Conservation (phyloP, 2,797 vertebrate genomes). For the Luscinia luscinia region DNA sequence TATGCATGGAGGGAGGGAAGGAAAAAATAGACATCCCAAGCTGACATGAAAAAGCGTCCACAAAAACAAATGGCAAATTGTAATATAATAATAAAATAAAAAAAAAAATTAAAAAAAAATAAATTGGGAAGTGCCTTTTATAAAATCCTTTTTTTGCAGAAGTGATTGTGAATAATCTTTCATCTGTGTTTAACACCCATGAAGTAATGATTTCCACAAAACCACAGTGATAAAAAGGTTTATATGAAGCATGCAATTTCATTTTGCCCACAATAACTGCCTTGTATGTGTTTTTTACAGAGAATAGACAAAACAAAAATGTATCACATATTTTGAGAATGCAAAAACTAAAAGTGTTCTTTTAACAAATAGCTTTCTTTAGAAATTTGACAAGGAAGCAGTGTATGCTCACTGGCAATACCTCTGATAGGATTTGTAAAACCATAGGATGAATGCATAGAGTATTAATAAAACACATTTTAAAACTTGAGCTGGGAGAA, state of each 20-base stretch:
- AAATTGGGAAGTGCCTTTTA: constrained; percentile 23
- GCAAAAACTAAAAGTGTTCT: neutral
- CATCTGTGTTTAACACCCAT: constrained; percentile 68
- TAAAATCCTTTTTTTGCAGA: constrained; percentile 53
- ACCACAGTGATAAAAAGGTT: constrained; percentile 69
- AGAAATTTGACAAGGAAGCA: neutral
- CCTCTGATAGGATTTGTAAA: neutral
- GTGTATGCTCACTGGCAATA: neutral
- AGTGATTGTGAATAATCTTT: constrained; percentile 57
- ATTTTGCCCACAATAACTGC: constrained; percentile 65
- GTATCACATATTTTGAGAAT: constrained; percentile 29
- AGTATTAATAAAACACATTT: constrained; percentile 1
- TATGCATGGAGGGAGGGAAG: neutral
- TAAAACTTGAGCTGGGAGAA: constrained; percentile 5
- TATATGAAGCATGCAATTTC: constrained; percentile 66
- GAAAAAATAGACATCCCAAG: neutral
- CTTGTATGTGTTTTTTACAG: constrained; percentile 51
- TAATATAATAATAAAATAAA: constrained; percentile 36
- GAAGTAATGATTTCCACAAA: constrained; percentile 74
- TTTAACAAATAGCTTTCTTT: constrained; percentile 33
- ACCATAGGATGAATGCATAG: neutral
- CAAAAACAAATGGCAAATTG: constrained; percentile 46
- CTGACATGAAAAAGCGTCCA: neutral
- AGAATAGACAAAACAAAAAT: constrained; percentile 44
- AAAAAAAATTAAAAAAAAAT: constrained; percentile 39